phyloP scores from a whole-genome alignment of 2,888 invertebrate genomes.

The Chesias legatella region DNA sequence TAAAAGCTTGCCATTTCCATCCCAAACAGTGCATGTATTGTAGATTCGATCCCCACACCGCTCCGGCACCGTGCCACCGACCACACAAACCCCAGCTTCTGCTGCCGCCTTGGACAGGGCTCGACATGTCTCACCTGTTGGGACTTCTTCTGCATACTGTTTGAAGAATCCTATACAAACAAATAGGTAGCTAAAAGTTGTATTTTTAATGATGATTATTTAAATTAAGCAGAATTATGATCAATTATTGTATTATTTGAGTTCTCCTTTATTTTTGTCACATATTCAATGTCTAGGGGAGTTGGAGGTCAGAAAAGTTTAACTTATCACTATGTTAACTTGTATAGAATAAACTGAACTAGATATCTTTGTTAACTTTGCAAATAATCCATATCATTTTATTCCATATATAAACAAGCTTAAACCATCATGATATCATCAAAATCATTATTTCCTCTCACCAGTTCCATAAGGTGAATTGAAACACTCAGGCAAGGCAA shows the following conservation, averaged over 20 bases:
- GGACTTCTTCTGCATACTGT: constrained; percentile 92
- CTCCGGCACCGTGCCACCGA: constrained; percentile 96
- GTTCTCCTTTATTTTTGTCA: too few relatives aligned
- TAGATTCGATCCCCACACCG: constrained; percentile 83
- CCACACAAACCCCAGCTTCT: constrained; percentile 87
- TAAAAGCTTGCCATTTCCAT: constrained; percentile 87
- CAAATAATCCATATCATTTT: too few relatives aligned
- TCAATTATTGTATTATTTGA: too few relatives aligned
- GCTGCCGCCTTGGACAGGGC: constrained; percentile 88
- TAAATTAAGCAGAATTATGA: too few relatives aligned
- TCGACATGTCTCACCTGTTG: constrained; percentile 86
- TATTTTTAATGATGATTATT: too few relatives aligned
- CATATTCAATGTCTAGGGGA: too few relatives aligned
- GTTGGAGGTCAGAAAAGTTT: too few relatives aligned
- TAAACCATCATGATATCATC: background rate
- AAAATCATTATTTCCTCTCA: constrained; percentile 46
- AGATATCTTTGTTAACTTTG: too few relatives aligned
- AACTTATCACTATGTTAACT: too few relatives aligned
- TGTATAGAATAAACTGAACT: too few relatives aligned
- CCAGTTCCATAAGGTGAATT: constrained; percentile 96
- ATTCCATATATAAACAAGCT: too few relatives aligned
- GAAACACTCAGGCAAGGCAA: constrained; percentile 92
- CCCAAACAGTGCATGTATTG: constrained; percentile 95
- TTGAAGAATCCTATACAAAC: constrained; percentile 83
- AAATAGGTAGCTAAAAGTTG: background rate